Percentiles rank a stretch among this genome's conserved stretches.
These are phyloP conservation scores for Ramazzottius varieornatus DNA, from an alignment of 2,888 invertebrate species.

Conservation along the genomic window DNA sequence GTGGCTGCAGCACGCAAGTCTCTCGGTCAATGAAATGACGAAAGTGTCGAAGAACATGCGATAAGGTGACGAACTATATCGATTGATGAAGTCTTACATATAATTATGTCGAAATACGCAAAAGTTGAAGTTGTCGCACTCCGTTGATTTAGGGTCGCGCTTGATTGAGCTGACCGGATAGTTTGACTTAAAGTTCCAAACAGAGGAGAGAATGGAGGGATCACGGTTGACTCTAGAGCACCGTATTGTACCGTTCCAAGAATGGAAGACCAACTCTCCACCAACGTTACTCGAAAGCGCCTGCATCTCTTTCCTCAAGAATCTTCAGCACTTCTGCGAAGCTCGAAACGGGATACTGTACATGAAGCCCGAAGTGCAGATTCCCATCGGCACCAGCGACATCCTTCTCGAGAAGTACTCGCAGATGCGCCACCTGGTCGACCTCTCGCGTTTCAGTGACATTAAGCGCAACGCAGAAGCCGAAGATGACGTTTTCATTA, in stretches of 20 bases:
- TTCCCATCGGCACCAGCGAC: background rate
- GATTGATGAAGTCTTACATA: too few relatives aligned
- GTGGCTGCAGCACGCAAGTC: too few relatives aligned
- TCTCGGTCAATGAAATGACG: too few relatives aligned
- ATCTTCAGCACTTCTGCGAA: background rate
- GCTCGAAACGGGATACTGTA: background rate
- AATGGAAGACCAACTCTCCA: slow-evolving; percentile 2
- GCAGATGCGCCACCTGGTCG: background rate
- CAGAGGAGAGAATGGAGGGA: too few relatives aligned
- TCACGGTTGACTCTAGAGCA: too few relatives aligned
- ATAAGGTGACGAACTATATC: too few relatives aligned
- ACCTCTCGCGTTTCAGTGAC: background rate
- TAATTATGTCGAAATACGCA: too few relatives aligned
- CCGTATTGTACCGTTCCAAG: background rate
- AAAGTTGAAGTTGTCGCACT: too few relatives aligned
- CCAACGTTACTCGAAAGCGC: background rate
- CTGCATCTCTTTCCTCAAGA: background rate
- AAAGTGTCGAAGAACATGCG: too few relatives aligned
- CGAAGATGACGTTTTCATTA: background rate
- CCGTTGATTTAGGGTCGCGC: too few relatives aligned
- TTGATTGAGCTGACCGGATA: too few relatives aligned
- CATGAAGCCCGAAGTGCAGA: background rate
- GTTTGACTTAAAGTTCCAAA: too few relatives aligned
- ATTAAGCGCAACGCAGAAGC: background rate
- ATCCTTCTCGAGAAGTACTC: background rate